Evolutionary conservation across 2,113 vertebrate genomes (phyloP), one percentile per base, ranked within the genome.

Genomic region (Xiphorhynchus elegans): DNA sequence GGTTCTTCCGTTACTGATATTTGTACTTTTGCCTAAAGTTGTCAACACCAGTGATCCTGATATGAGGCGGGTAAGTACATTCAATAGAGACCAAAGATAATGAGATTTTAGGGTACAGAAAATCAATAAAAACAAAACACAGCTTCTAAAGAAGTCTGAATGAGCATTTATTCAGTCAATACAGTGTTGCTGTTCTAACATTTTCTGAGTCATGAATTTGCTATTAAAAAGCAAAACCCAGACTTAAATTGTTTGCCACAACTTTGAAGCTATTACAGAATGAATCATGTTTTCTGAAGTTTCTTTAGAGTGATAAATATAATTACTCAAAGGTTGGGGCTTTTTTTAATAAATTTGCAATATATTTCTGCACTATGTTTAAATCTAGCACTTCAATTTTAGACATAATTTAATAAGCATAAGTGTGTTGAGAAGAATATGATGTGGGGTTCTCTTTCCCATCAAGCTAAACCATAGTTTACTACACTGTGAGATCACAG

Each of bases 1-100:
- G 99, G 98, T 99, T 94, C 98, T 99, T 79, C 99, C 99, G 1
- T 98, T 99, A 94, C 97, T 99, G 95, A 99, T 99, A 96, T 99
- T 99, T 92, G 99, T 99, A 82, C 97, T 99, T 72, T 97, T 99
- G 73, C 99, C 99, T 63, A 99, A 99, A 97, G 99, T 99, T 89
- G 99, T 99, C 83, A 99, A 99, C 94, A 99, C 99, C 80, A 99
- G 99, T 88, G 99, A 99, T 91, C 99, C 99, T 90, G 99, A 99
- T 92, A 99, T 99, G 99, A 99, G 99, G 97, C 98, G 99, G 98
- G 99, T 99, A 97, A 98, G 98, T 82, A 64, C 2, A 2, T 17
- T 86, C 44, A 37, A 10, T 2, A 68, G 28, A 78, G n/a, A 85
- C 8, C 15, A 69, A 53, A 72, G 21, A 17, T 39, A 47, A 55